These are phyloP conservation scores for Trichonephila clavipes DNA, from an alignment of 1,140 invertebrate genomes.

Conservation along the genomic window DNA sequence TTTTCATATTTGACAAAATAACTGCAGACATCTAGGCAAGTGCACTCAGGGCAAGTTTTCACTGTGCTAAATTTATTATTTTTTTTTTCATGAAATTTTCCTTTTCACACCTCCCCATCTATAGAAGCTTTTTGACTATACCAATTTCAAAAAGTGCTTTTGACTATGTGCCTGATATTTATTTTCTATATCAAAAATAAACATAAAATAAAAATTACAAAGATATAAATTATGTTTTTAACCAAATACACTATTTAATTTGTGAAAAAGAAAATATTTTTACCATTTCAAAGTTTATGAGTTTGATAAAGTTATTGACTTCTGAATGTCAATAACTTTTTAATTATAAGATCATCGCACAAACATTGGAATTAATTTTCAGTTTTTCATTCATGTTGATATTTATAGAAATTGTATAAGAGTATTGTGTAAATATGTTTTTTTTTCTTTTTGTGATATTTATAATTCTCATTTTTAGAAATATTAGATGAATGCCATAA, in stretches of 20 bases:
- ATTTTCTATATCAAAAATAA: not conserved
- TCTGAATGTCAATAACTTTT: not conserved
- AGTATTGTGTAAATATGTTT: not conserved
- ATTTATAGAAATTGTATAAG: not conserved
- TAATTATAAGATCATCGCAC: not conserved
- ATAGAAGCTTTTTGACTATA: not conserved
- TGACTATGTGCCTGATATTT: conserved; percentile 6
- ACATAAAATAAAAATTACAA: not conserved
- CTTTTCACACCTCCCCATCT: not conserved
- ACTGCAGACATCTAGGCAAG: not conserved
- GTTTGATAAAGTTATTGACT: not conserved
- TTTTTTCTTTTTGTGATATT: not conserved
- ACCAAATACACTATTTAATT: not conserved
- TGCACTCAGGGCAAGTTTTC: not conserved
- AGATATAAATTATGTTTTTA: too few species aligned
- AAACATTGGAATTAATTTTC: not conserved
- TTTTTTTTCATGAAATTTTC: not conserved
- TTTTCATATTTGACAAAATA: conserved; percentile 10
- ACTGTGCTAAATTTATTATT: not conserved
- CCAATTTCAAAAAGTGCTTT: conserved; percentile 5
- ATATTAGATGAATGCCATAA: conserved; percentile 12
- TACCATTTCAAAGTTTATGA: not conserved
- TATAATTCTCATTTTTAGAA: conserved; percentile 1
- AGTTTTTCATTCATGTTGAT: not conserved
- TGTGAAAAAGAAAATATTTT: not conserved